Evolutionary conservation across 2,888 invertebrate genomes (phyloP).

Genomic region (Balanococcus diminutus): DNA sequence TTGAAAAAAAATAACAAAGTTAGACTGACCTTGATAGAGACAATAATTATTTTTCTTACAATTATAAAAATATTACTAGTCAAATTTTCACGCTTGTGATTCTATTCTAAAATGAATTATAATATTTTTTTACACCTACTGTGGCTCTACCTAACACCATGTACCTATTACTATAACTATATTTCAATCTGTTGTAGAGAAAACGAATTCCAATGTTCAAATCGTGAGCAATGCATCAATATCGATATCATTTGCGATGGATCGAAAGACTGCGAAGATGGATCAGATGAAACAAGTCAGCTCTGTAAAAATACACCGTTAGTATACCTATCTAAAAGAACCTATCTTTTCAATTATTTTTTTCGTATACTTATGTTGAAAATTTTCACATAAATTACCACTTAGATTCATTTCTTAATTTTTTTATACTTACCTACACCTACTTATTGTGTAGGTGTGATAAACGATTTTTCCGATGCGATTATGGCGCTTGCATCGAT

Average conservation of each 20-base stretch:
- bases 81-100: background rate
- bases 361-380: too few species aligned
- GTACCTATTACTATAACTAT: background rate
- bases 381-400: too few species aligned
- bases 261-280: constrained; percentile 22
- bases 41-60: background rate
- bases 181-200: background rate
- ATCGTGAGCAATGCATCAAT: background rate
- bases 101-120: background rate
- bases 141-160: background rate
- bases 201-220: constrained; percentile 6
- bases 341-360: too few species aligned
- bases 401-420: too few species aligned
- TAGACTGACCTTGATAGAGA: background rate
- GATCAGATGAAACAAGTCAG: background rate
- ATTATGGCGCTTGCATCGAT: constrained; percentile 58
- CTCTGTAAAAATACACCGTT: background rate
- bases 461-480: constrained; percentile 57
- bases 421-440: background rate
- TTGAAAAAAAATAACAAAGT: background rate
- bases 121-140: background rate
- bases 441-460: too few species aligned
- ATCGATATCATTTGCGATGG: constrained; percentile 4
- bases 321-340: background rate
- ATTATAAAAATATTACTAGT: background rate